Evolutionary conservation across 2,797 vertebrate genomes (phyloP).

Genomic region (Allobates femoralis): DNA sequence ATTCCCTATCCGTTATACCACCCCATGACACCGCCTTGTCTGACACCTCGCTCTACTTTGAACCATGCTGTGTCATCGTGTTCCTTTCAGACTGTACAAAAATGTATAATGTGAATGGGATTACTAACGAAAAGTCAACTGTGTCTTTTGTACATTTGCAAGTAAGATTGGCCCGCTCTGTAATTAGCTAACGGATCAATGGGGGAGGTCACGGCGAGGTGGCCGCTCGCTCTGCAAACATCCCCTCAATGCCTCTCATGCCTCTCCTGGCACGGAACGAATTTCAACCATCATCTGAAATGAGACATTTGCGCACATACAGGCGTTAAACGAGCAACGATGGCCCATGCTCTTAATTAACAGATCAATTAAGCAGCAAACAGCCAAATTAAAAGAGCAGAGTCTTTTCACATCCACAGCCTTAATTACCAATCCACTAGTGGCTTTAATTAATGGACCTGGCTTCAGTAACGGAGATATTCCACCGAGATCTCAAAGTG

Average conservation of each 20-base stretch:
- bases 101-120: neutral
- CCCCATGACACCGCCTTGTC: too few species aligned
- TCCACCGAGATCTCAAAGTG: slow-evolving; percentile 10
- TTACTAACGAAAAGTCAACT: neutral
- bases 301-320: slow-evolving; percentile 23
- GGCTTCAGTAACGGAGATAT: slow-evolving; percentile 15
- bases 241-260: slow-evolving; percentile 17
- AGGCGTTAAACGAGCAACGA: slow-evolving; percentile 45
- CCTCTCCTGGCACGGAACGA: slow-evolving; percentile 17
- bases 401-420: slow-evolving; percentile 46
- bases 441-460: slow-evolving; percentile 53
- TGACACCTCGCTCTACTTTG: too few species aligned
- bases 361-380: slow-evolving; percentile 61
- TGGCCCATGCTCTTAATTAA: slow-evolving; percentile 56
- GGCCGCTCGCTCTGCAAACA: neutral
- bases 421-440: slow-evolving; percentile 53
- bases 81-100: too few species aligned
- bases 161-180: neutral
- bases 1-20: too few species aligned
- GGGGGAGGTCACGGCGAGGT: slow-evolving; percentile 10
- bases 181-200: slow-evolving; percentile 22
- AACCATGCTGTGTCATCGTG: too few species aligned
- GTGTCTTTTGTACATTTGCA: neutral
- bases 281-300: slow-evolving; percentile 12
- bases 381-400: slow-evolving; percentile 60